These are phyloP conservation scores for Podabrus alpinus DNA, from an alignment of 2,888 invertebrate genomes.

Conservation along the genomic window DNA sequence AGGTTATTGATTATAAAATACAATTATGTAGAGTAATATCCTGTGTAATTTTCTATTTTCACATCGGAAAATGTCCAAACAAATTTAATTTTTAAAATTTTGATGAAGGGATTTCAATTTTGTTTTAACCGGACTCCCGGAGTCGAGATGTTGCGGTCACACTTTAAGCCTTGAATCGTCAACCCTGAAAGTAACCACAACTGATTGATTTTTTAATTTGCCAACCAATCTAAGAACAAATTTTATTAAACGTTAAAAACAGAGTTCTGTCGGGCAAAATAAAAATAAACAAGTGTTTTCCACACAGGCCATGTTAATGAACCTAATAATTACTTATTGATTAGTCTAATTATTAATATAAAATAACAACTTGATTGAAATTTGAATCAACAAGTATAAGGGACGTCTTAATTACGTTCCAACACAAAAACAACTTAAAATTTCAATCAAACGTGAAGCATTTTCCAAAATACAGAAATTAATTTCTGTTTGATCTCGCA, in stretches of 20 bases:
- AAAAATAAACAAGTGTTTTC: neutral
- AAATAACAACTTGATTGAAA: neutral
- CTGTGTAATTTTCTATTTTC: neutral
- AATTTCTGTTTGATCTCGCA: neutral
- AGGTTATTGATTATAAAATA: constrained; percentile 11
- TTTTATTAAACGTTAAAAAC: neutral
- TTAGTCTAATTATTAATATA: neutral
- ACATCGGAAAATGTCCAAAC: neutral
- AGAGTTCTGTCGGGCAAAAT: neutral
- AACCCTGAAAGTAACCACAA: neutral
- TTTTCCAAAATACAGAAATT: neutral
- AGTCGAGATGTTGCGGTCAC: neutral
- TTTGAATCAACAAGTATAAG: neutral
- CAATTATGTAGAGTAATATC: constrained; percentile 2
- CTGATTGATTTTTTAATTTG: neutral
- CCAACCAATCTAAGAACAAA: neutral
- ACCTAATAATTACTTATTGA: neutral
- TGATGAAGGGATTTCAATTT: neutral
- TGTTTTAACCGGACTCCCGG: neutral
- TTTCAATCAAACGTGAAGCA: neutral
- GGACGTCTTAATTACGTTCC: neutral
- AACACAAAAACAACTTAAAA: neutral
- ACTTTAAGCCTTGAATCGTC: neutral
- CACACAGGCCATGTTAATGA: neutral
- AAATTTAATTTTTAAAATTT: neutral